Percentiles rank a stretch among this genome's conserved stretches.
These are phyloP conservation scores for Sylvia borin DNA, from an alignment of 2,797 vertebrate genomes.

Conservation along the genomic window DNA sequence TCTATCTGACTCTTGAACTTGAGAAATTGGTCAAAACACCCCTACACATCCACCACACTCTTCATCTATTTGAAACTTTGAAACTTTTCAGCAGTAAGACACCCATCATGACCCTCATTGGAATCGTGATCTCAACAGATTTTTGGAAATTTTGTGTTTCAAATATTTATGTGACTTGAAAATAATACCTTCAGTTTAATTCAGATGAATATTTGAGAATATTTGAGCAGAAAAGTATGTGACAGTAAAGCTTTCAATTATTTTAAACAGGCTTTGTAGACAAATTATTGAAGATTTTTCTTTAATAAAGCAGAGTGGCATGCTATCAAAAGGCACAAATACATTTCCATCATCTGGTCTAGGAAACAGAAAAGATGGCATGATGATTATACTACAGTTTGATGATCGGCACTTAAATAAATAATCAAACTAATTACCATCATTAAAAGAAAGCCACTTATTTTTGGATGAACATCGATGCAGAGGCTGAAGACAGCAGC, in stretches of 20 bases:
- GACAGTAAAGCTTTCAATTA: conserved; percentile 32
- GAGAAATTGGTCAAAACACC: conserved; percentile 41
- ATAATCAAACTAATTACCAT: conserved; percentile 53
- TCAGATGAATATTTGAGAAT: neutral
- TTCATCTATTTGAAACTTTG: neutral
- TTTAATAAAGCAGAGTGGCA: conserved; percentile 69
- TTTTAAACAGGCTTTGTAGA: conserved; percentile 52
- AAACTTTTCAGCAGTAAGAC: neutral
- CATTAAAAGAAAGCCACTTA: conserved; percentile 44
- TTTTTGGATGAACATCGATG: conserved; percentile 40
- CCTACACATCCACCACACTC: neutral
- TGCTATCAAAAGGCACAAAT: conserved; percentile 79
- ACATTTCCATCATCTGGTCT: conserved; percentile 65
- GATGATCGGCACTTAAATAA: conserved; percentile 70
- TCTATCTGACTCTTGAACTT: conserved; percentile 47
- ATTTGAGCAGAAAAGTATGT: conserved; percentile 29
- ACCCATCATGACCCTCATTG: neutral
- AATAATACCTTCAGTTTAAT: neutral
- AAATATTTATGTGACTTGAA: neutral
- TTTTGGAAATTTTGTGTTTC: neutral
- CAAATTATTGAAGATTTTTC: conserved; percentile 45
- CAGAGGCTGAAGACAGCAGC: conserved; percentile 51
- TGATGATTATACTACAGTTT: conserved; percentile 65
- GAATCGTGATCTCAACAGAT: neutral
- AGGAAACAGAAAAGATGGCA: conserved; percentile 55